A percentile compares a stretch with the other conserved stretches of the same genome.
Evolutionary conservation across 2,113 vertebrate genomes (phyloP).

Genomic region (Carassius gibelio): DNA sequence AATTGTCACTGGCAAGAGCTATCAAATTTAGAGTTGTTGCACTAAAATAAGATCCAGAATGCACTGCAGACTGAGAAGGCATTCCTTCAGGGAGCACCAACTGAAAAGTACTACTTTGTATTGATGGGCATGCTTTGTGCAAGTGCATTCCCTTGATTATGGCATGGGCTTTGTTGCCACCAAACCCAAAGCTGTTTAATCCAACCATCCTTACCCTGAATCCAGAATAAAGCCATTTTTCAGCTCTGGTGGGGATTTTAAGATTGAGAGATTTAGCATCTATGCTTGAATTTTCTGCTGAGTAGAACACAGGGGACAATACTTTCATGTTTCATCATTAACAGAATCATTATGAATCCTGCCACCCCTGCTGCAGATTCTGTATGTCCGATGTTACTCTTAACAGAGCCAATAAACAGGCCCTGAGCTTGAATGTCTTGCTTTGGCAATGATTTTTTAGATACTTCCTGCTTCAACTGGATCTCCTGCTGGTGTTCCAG

Average conservation of each 20-base stretch:
- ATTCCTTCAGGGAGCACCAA: conserved; percentile 19
- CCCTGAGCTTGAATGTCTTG: conserved; percentile 63
- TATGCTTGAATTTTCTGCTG: conserved; percentile 74
- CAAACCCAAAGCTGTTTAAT: conserved; percentile 88
- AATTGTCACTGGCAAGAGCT: conserved; percentile 63
- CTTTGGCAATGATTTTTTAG: conserved; percentile 76
- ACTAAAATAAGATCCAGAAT: conserved; percentile 77
- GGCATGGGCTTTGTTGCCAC: conserved; percentile 84
- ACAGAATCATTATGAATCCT: conserved; percentile 85
- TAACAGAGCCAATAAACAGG: conserved; percentile 83
- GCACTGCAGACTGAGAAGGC: conserved; percentile 12
- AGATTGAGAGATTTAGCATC: conserved; percentile 75
- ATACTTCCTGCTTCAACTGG: conserved; percentile 80
- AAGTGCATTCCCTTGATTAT: conserved; percentile 76
- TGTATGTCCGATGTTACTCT: conserved; percentile 87
- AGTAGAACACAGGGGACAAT: conserved; percentile 85
- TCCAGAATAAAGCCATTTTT: conserved; percentile 75
- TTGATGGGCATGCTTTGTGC: conserved; percentile 58
- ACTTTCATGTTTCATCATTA: conserved; percentile 85
- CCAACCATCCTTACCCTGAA: conserved; percentile 77
- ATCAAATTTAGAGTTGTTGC: conserved; percentile 65
- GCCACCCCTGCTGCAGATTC: conserved; percentile 86
- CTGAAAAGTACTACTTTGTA: conserved; percentile 65
- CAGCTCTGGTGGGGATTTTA: conserved; percentile 70
- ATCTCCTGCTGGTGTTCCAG: conserved; percentile 83